These are phyloP conservation scores for Oedothorax gibbosus DNA, from an alignment of 1,140 invertebrate genomes.

Conservation along the genomic window DNA sequence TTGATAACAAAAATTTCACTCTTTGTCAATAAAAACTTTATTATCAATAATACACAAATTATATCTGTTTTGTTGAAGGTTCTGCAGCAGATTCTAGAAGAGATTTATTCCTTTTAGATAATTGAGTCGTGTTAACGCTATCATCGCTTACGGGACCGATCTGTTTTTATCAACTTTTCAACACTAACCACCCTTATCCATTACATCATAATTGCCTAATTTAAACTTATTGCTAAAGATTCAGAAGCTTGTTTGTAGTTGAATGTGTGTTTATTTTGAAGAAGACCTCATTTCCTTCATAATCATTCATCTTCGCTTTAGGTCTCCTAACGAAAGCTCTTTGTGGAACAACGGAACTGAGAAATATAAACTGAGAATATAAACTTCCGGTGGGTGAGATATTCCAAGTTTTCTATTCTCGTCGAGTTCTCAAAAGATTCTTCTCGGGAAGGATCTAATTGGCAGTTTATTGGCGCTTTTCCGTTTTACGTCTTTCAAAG, in stretches of 20 bases:
- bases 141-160: no score
- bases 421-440: not conserved
- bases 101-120: no score
- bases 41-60: no score
- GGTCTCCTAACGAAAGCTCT: slow-evolving; percentile 27
- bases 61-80: no score
- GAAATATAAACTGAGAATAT: not conserved
- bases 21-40: no score
- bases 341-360: slow-evolving; percentile 2
- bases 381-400: not conserved
- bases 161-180: no score
- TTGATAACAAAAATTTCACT: no score
- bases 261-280: slow-evolving; percentile 15
- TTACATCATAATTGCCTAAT: slow-evolving; percentile 25
- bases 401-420: not conserved
- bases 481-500: no score
- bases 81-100: no score
- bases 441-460: not conserved
- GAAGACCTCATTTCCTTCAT: slow-evolving; percentile 28
- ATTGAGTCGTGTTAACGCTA: no score
- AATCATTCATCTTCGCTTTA: slow-evolving; percentile 37
- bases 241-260: not conserved
- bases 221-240: slow-evolving; percentile 31
- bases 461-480: not conserved
- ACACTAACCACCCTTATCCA: not conserved